Base-by-base conservation (phyloP, 2,888 invertebrate species). In the Spilarctia lutea region DNA sequence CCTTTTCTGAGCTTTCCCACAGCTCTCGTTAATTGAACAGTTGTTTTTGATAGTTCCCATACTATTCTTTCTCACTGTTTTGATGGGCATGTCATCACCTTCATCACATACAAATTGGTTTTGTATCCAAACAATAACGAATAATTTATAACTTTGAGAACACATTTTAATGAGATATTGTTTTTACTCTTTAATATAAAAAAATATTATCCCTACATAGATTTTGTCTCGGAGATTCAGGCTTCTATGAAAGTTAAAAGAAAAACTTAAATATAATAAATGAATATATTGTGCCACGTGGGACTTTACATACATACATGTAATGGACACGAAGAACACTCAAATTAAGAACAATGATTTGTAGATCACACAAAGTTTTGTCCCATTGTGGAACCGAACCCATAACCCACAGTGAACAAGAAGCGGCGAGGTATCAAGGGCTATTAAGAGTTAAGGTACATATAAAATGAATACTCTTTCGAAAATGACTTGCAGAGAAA, bases 1-100 rank as follows among this genome's bases (percentile, higher is more conserved):
- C 69, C 78, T 79, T 78, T 80, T 81, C 77, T 79, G 78, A 72
- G 56, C 60, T 80, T 86, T 85, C 83, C 83, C 85, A 81, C 74
- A 76, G 56, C 56, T 73, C 42, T 60, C 27, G 33, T 65, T 30
- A 52, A 67, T 65, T 56, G 71, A 74, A 60, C 72, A 67, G 65
- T 71, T 73, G 74, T 73, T 73, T 73, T 73, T 71, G 65, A 79
- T 65, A 70, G 70, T 66, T 56, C 79, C 71, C 72, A 65, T 33
- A 71, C 80, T 60, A 13, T 60, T 63, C 42, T 27, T 18, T 18
- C 52, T n/a, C 48, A 45, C 30, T 63, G 27, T 60, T 70, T 60
- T 39, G 35, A 78, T 67, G 45, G 10, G 63, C 30, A 42, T 35
- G 65, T 65, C 73, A 70, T 70, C 16, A 20, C 76, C 72, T 74